Base-by-base conservation (phyloP, 2,888 invertebrate species). In the Notocelia uddmanniana region DNA sequence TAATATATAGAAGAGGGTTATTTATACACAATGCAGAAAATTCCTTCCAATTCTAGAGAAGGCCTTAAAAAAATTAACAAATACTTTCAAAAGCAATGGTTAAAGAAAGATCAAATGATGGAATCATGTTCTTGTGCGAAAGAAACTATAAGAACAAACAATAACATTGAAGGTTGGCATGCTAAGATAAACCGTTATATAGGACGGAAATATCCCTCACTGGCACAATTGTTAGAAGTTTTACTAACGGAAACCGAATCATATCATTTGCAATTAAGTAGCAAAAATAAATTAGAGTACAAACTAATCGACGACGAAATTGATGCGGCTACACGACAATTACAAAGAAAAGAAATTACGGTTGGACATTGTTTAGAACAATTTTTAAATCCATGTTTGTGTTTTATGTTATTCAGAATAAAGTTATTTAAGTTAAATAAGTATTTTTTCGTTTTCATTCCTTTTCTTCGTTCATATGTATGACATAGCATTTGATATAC, bases 121-220 rank as follows among this genome's bases (percentile, higher is more conserved):
- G 15, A 48, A 63, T 62, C 62, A 26, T 69, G 57, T 63, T 69
- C 48, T 50, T 62, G 41, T 59, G 59, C 59, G 23, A 45, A 62
- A 62, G 18, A 48, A 62, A 62, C 13, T 31, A 23, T 62, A 62
- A 62, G 48, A 62, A 58, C 21, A 13, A 58, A 58, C 19, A 60
- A 60, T 18, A 60, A 45, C 21, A 26, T 60, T 48, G 45, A 60
- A 21, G 60, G 60, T 13, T 60, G 60, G 60, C 60, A 60, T 60
- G 45, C 45, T n/a, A 60, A 60, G 50, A 62, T 69, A 54, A 69
- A 69, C 41, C 37, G 55, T n/a, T 69, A 55, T 58, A 54, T 60
- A 41, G 68, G 68, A 31, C 59, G 59, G 18, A 68, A 59, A 68
- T 59, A 68, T 59, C 68, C 68, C 31, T 26, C 31, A 50, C 3